A percentile compares a stretch with the other conserved stretches of the same genome.
phyloP scores from a whole-genome alignment of 2,797 vertebrate genomes.

The Propithecus deckenii region DNA sequence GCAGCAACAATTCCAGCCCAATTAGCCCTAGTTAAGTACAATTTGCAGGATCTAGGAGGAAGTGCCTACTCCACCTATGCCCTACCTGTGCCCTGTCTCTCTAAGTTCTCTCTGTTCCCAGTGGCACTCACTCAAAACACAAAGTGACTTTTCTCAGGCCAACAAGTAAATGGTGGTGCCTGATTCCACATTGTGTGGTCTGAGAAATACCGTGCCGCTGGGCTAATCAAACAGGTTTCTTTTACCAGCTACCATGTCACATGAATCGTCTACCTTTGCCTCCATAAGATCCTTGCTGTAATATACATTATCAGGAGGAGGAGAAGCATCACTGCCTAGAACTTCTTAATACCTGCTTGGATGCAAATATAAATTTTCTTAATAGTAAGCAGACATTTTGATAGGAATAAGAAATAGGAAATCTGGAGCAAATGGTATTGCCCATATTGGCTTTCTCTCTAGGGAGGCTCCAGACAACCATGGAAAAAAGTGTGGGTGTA shows the following conservation, averaged over 20 bases:
- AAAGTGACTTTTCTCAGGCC: not conserved
- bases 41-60: not conserved
- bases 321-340: not conserved
- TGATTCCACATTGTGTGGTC: not conserved
- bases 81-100: not conserved
- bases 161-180: not conserved
- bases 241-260: not conserved
- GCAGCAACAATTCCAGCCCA: not conserved
- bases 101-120: not conserved
- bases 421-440: not conserved
- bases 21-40: not conserved
- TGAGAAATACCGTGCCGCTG: not conserved
- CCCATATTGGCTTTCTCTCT: not conserved
- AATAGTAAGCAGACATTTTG: not conserved
- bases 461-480: not conserved
- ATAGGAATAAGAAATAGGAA: not conserved
- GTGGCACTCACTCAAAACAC: not conserved
- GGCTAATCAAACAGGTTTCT: not conserved
- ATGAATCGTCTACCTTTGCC: not conserved
- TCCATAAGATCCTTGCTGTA: not conserved
- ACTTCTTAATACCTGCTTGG: not conserved
- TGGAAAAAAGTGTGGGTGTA: not conserved
- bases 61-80: not conserved
- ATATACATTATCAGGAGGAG: not conserved
- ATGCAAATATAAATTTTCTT: not conserved